These are phyloP conservation scores for Craniophora ligustri DNA, from an alignment of 2,888 invertebrate genomes.

Conservation along the genomic window DNA sequence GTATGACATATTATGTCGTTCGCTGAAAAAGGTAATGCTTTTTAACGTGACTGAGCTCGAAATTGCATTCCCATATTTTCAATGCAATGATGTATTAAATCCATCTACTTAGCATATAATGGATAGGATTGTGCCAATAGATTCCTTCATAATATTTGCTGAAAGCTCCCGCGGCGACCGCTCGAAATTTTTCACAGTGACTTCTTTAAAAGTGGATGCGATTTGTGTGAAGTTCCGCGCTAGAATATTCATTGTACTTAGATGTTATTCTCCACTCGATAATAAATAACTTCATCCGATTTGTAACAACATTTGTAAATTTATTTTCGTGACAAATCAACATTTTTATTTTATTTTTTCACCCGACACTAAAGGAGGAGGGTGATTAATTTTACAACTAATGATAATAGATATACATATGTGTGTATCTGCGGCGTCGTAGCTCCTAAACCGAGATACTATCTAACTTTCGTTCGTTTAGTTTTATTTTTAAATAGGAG, in stretches of 20 bases:
- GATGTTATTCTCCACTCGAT: not conserved
- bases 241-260: not conserved
- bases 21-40: too few relatives aligned
- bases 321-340: too few relatives aligned
- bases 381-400: too few relatives aligned
- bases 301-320: too few relatives aligned
- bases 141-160: slow-evolving; percentile 22
- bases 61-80: slow-evolving; percentile 15
- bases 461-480: too few relatives aligned
- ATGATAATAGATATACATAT: too few relatives aligned
- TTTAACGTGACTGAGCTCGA: not conserved
- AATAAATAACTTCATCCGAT: not conserved
- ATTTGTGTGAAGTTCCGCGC: not conserved
- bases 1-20: too few relatives aligned
- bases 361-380: too few relatives aligned
- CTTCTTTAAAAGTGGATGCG: slow-evolving; percentile 10
- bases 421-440: too few relatives aligned
- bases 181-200: slow-evolving; percentile 10
- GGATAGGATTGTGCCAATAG: slow-evolving; percentile 23
- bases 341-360: too few relatives aligned
- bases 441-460: too few relatives aligned
- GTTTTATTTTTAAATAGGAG: too few relatives aligned
- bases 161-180: slow-evolving; percentile 1
- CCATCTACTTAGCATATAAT: slow-evolving; percentile 4
- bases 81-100: not conserved